Base-by-base conservation (phyloP, 2,888 invertebrate genomes). In the Ellobium chinense region DNA sequence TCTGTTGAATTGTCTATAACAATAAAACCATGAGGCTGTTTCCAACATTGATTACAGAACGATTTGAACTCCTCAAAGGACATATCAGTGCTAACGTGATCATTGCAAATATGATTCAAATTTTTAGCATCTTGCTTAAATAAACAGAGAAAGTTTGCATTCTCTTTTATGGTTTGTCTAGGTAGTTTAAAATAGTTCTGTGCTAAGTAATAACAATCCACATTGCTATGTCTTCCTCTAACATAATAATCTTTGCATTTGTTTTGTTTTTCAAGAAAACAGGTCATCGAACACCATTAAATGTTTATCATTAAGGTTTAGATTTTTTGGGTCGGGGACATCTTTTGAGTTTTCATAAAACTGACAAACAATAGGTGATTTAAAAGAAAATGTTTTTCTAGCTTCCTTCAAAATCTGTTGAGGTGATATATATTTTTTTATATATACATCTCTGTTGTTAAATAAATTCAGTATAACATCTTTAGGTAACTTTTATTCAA, bases 401-500 rank as follows among this genome's bases (percentile, higher is more conserved):
- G 46, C 46, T 46, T 46, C 46, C 18, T 18, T 18, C 18, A 46
- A n/a, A 24, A 34, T 73, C n/a, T 58, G n/a, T n/a, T 34, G 34
- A 36, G 12, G 56, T 24, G 37, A 36, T 60, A 73, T 37, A 14
- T 37, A 36, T 18, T 37, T 58, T 7, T 34, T 54, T 1, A 60
- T 60, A 60, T 7, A 31, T 29, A 12, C 21, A 31, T 58, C 54
- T 29, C 34, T 54, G 14, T 31, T 27, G 21, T 73, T 60, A 24
- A 73, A 73, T 14, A 73, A 24, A 12, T 60, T 31, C 24, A 37
- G 18, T 56, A 81, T 36, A n/a, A 37, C 37, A 63, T 68, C 72
- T 77, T 76, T 81, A 2, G 68, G 56, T 39, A 80, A 37, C 9
- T 60, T 77, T 65, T 65, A 36, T 69, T 78, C 62, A 72, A 74